Conservation (phyloP, 2,113 vertebrate species). For the Embiotoca jacksoni region DNA sequence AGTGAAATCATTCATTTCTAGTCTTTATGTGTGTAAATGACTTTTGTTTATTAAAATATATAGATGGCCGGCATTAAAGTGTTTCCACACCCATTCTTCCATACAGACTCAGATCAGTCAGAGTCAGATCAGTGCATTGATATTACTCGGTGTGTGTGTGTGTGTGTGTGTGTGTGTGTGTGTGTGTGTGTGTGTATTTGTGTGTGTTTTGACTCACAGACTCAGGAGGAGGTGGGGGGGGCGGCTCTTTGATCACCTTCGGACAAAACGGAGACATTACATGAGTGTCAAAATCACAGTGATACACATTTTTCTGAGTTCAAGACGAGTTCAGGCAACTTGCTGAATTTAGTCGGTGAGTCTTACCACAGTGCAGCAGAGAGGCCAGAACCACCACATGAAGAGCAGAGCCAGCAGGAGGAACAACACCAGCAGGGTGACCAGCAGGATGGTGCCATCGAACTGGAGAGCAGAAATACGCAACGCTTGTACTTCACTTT, state of each 20-base stretch:
- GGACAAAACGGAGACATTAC: slow-evolving; percentile 32
- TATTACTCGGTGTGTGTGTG: neutral
- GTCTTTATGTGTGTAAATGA: neutral
- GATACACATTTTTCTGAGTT: neutral
- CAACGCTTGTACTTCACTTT: neutral
- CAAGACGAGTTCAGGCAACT: neutral
- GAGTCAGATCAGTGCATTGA: neutral
- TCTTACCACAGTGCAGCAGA: slow-evolving; percentile 91
- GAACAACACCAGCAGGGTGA: slow-evolving; percentile 88
- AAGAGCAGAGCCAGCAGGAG: slow-evolving; percentile 87
- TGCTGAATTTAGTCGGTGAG: neutral
- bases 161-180: too few relatives aligned
- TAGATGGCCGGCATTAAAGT: too few relatives aligned
- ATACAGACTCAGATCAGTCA: neutral
- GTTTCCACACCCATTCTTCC: too few relatives aligned
- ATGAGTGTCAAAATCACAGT: neutral
- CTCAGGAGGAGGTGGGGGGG: slow-evolving; percentile 87
- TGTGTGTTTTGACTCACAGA: slow-evolving; percentile 84
- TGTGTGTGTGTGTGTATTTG: slow-evolving; percentile 16
- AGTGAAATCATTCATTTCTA: neutral
- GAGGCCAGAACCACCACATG: slow-evolving; percentile 91
- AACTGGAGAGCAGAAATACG: slow-evolving; percentile 78
- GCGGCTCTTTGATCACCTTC: slow-evolving; percentile 90
- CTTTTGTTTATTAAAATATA: too few relatives aligned
- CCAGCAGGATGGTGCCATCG: slow-evolving; percentile 90